Percentiles rank a stretch among this genome's conserved stretches.
phyloP scores from a whole-genome alignment of 2,113 vertebrate species.

The Telmatochromis sp. region DNA sequence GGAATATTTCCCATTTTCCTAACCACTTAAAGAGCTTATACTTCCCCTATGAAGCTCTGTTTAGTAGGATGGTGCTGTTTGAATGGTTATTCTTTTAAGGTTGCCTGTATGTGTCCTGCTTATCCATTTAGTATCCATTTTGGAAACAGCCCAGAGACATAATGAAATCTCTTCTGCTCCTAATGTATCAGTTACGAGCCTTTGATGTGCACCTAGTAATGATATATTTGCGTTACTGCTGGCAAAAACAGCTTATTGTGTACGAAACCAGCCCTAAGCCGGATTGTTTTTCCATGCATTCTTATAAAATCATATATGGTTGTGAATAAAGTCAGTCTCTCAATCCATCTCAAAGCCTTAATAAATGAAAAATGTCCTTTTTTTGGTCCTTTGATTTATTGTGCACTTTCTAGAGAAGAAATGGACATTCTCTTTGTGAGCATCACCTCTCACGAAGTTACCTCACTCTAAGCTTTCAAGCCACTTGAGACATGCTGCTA shows the following conservation, averaged over 20 bases:
- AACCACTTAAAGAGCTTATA: background rate
- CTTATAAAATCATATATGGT: background rate
- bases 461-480: background rate
- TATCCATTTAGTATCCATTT: background rate
- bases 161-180: background rate
- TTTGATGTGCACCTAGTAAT: background rate
- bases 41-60: background rate
- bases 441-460: background rate
- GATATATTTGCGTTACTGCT: background rate
- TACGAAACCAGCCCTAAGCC: background rate
- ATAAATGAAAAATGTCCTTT: background rate
- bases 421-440: slow-evolving; percentile 20
- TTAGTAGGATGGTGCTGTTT: background rate
- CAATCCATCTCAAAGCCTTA: background rate
- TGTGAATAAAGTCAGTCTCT: background rate
- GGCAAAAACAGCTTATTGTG: background rate
- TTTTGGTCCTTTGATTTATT: background rate
- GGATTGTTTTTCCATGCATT: background rate
- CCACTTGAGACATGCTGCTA: slow-evolving; percentile 36
- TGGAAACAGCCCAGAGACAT: background rate
- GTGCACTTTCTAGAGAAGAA: background rate
- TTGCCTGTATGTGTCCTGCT: background rate
- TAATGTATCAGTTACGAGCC: background rate
- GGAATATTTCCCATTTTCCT: background rate
- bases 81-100: background rate